A percentile compares a stretch with the other conserved stretches of the same genome.
phyloP scores from a whole-genome alignment of 2,797 vertebrate species.

The Gadopsis marmoratus region DNA sequence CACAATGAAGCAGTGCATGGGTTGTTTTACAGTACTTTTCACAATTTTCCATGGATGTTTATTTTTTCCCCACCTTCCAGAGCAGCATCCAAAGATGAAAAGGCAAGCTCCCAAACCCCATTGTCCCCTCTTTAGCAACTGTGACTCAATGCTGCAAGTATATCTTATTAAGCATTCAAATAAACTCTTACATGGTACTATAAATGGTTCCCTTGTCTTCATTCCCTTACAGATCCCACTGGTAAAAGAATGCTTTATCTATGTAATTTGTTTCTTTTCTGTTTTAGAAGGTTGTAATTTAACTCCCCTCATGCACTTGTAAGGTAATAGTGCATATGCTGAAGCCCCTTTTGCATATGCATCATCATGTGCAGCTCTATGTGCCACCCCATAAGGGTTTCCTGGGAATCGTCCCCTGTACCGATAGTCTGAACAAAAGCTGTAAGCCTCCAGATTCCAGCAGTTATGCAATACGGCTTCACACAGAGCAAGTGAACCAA shows the following conservation, averaged over 20 bases:
- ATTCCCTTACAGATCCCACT: slow-evolving; percentile 21
- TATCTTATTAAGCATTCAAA: slow-evolving; percentile 68
- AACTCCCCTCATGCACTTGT: background rate
- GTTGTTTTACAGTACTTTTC: slow-evolving; percentile 10
- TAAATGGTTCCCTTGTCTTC: slow-evolving; percentile 41
- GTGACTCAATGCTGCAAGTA: slow-evolving; percentile 54
- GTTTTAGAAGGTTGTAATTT: slow-evolving; percentile 30
- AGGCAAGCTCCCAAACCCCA: slow-evolving; percentile 21
- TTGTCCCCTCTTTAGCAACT: slow-evolving; percentile 31
- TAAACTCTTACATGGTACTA: slow-evolving; percentile 44
- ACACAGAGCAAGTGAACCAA: slow-evolving; percentile 39
- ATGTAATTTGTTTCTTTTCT: slow-evolving; percentile 38
- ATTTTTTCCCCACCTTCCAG: background rate
- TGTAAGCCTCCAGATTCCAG: slow-evolving; percentile 40
- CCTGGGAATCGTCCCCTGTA: slow-evolving; percentile 34
- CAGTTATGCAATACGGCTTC: slow-evolving; percentile 51
- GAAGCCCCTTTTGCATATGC: slow-evolving; percentile 34
- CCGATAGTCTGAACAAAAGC: slow-evolving; percentile 38
- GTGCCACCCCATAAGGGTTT: slow-evolving; percentile 9
- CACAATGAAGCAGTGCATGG: background rate
- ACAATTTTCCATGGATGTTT: slow-evolving; percentile 15
- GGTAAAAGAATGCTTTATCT: slow-evolving; percentile 29
- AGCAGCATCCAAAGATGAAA: slow-evolving; percentile 23
- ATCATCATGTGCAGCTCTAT: slow-evolving; percentile 28
- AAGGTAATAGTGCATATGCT: background rate